A percentile compares a stretch with the other conserved stretches of the same genome.
Evolutionary conservation across 2,888 invertebrate species (phyloP).

Genomic region (Ecliptopera silaceata): DNA sequence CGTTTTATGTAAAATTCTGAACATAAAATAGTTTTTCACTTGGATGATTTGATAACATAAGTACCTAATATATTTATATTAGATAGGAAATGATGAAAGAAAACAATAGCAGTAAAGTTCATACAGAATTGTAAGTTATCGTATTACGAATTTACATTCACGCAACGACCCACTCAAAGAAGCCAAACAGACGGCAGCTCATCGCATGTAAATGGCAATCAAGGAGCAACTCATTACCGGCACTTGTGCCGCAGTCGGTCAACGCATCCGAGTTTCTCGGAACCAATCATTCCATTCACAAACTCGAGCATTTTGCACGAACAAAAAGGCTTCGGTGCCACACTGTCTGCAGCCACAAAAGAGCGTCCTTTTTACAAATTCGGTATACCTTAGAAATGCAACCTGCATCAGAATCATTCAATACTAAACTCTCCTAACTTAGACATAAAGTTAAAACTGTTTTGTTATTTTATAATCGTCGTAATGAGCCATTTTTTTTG

Average conservation of each 20-base stretch:
- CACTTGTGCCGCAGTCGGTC: slow-evolving; percentile 32
- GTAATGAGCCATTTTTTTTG: slow-evolving; percentile 67
- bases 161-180: slow-evolving; percentile 6
- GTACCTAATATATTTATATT: too few species aligned
- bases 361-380: slow-evolving; percentile 66
- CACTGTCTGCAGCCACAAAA: slow-evolving; percentile 78
- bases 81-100: too few species aligned
- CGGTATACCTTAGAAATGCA: slow-evolving; percentile 73
- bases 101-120: neutral
- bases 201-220: slow-evolving; percentile 39
- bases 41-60: too few species aligned
- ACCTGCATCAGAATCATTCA: slow-evolving; percentile 43
- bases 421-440: slow-evolving; percentile 50
- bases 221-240: slow-evolving; percentile 35
- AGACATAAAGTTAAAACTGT: slow-evolving; percentile 46
- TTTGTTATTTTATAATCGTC: slow-evolving; percentile 43
- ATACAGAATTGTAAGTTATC: neutral
- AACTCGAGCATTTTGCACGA: slow-evolving; percentile 62
- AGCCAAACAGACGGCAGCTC: slow-evolving; percentile 16
- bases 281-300: slow-evolving; percentile 58
- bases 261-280: slow-evolving; percentile 62
- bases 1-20: too few species aligned
- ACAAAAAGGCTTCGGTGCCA: slow-evolving; percentile 77
- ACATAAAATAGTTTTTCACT: too few species aligned
- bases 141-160: neutral